These are phyloP conservation scores for Catostomus latipinnis DNA, from an alignment of 2,797 vertebrate species.

Conservation along the genomic window DNA sequence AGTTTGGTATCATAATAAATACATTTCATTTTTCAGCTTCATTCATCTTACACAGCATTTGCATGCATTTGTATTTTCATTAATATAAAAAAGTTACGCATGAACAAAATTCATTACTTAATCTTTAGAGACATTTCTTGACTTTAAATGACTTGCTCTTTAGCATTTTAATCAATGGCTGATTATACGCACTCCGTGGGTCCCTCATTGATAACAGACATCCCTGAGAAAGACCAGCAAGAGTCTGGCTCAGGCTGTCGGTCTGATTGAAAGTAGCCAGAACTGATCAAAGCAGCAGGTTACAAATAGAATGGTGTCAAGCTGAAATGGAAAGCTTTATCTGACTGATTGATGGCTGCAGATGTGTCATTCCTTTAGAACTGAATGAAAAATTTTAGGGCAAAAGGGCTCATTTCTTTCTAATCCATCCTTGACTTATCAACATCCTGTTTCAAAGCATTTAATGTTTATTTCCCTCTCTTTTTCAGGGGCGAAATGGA, in stretches of 20 bases:
- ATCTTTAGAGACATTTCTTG: background rate
- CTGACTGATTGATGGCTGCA: slow-evolving; percentile 41
- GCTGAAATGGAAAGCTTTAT: slow-evolving; percentile 51
- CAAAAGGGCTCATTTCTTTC: background rate
- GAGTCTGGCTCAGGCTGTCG: slow-evolving; percentile 32
- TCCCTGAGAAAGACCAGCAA: slow-evolving; percentile 18
- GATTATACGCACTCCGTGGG: background rate
- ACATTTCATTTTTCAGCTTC: background rate
- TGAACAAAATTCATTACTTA: too few relatives aligned
- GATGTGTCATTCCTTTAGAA: slow-evolving; percentile 8
- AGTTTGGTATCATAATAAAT: background rate
- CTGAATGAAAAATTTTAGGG: background rate
- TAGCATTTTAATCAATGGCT: background rate
- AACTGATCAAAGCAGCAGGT: slow-evolving; percentile 29
- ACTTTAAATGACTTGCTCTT: slow-evolving; percentile 1
- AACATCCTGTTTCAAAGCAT: background rate
- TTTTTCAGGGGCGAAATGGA: slow-evolving; percentile 77
- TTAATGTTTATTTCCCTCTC: slow-evolving; percentile 45
- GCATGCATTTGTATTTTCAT: too few relatives aligned
- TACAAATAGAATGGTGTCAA: slow-evolving; percentile 17
- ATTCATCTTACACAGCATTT: too few relatives aligned
- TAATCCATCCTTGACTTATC: slow-evolving; percentile 4
- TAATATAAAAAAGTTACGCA: too few relatives aligned
- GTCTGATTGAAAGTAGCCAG: slow-evolving; percentile 29
- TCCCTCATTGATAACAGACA: slow-evolving; percentile 3